Evolutionary conservation across 35 echinoderm and acorn worm species (phyloP).

Genomic region (Stichopus chloronotus): DNA sequence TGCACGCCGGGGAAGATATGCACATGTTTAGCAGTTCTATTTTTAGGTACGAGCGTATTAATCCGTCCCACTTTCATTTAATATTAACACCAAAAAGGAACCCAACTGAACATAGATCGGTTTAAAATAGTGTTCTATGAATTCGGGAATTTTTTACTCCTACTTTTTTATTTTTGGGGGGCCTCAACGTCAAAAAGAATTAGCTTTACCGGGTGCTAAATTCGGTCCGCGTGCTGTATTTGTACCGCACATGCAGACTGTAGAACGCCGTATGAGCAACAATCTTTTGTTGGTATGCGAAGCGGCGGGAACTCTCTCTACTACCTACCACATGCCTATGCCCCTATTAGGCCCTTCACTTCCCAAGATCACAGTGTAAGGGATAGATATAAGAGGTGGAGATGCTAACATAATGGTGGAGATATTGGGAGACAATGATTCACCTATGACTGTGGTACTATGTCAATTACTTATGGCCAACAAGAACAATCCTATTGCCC

Average conservation of each 20-base stretch:
- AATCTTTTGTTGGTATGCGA: conserved; percentile 59
- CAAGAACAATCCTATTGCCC: no score
- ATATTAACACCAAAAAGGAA: no score
- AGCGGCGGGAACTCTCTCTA: conserved; percentile 39
- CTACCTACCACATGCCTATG: neutral
- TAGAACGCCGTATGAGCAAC: conserved; percentile 50
- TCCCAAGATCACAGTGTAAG: neutral
- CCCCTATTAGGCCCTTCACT: conserved; percentile 55
- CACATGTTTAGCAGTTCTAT: conserved; percentile 60
- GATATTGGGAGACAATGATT: no score
- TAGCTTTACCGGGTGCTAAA: conserved; percentile 10
- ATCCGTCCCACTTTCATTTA: conserved; percentile 31
- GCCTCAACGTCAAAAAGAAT: no score
- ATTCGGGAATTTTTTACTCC: no score
- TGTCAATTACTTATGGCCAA: no score
- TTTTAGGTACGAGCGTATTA: conserved; percentile 55
- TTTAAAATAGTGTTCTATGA: no score
- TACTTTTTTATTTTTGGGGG: no score
- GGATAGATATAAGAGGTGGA: no score
- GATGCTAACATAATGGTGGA: no score
- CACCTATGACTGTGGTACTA: no score
- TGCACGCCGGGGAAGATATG: conserved; percentile 58
- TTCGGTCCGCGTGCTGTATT: conserved; percentile 40
- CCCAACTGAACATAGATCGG: no score
- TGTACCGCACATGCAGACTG: neutral